Evolutionary conservation across 2,888 invertebrate species (phyloP), one percentile per base, ranked within the genome.

Genomic region (Drosophila yooni): DNA sequence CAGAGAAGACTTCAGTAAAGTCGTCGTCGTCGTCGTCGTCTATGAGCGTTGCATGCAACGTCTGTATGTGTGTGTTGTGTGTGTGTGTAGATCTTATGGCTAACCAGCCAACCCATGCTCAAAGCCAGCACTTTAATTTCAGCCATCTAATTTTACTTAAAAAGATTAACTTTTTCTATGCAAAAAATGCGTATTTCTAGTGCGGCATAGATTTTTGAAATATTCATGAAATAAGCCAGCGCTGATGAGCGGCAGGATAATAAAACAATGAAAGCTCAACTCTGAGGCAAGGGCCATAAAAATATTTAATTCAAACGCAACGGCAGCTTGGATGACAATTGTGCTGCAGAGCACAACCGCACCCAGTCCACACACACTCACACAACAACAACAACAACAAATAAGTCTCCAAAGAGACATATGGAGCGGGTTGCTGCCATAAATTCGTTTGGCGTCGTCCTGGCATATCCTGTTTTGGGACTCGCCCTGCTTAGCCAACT

Each of bases 341-440:
- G 88, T 72, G 70, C 52, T 43, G 66, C 59, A 29, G 48, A 56
- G 69, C n/a, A 59, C 46, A 61, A 58, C 34, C 46, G 51, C 60
- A 60, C 63, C 61, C 76, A 61, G 21, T 38, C 38, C 38, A 29
- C 27, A 18, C 53, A 27, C 34, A 27, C 43, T 21, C 27, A 56
- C 54, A 50, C 59, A 60, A 59, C 13, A 53, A 10, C 21, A 36
- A 36, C 38, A 56, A 52, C 52, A 74, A 56, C 66, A 76, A 73
- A 81, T 76, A 88, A 88, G 83, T 88, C 90, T 90, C 86, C 79
- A 72, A 88, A 89, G 84, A 87, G 84, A 83, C 84, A 78, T 82
- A 82, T 83, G 83, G 68, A 6, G 74, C 74, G 71, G 81, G 66
- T 63, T 74, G 75, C 78, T 79, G 88, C 89, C 89, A 90, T 90